Evolutionary conservation across 53 echinoderm and acorn worm genomes (phyloP).

Genomic region (Stichopus horrens): DNA sequence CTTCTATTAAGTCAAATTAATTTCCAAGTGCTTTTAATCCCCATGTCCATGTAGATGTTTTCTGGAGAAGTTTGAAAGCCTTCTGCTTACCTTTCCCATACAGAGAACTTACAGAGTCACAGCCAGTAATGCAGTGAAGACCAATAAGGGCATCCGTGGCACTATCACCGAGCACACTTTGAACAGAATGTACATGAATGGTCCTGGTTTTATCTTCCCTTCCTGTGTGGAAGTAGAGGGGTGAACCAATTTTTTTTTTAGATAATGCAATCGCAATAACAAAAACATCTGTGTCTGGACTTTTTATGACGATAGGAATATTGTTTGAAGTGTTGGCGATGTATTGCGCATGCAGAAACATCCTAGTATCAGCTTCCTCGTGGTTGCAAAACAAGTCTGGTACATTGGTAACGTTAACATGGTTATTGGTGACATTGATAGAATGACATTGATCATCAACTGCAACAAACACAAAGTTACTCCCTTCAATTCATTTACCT

Average conservation of each 20-base stretch:
- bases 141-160: slow-evolving; percentile 46
- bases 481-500: slow-evolving; percentile 9
- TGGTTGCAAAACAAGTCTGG: slow-evolving; percentile 16
- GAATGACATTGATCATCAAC: slow-evolving; percentile 41
- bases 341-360: slow-evolving; percentile 57
- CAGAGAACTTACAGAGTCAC: slow-evolving; percentile 44
- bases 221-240: slow-evolving; percentile 64
- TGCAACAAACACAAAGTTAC: slow-evolving; percentile 2
- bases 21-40: slow-evolving; percentile 22
- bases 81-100: slow-evolving; percentile 54
- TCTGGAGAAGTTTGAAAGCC: slow-evolving; percentile 23
- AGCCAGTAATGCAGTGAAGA: slow-evolving; percentile 61
- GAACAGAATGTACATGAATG: slow-evolving; percentile 36
- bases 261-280: slow-evolving; percentile 53
- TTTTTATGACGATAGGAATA: slow-evolving; percentile 33
- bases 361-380: slow-evolving; percentile 52
- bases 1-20: not conserved
- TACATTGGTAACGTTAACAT: not conserved
- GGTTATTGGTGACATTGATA: not conserved
- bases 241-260: not conserved
- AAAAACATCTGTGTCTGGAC: slow-evolving; percentile 69
- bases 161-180: slow-evolving; percentile 1
- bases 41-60: slow-evolving; percentile 3
- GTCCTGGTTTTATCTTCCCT: slow-evolving; percentile 51
- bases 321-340: slow-evolving; percentile 6